Base-by-base conservation (phyloP, 2,888 invertebrate species). In the Pyrochroa serraticornis region DNA sequence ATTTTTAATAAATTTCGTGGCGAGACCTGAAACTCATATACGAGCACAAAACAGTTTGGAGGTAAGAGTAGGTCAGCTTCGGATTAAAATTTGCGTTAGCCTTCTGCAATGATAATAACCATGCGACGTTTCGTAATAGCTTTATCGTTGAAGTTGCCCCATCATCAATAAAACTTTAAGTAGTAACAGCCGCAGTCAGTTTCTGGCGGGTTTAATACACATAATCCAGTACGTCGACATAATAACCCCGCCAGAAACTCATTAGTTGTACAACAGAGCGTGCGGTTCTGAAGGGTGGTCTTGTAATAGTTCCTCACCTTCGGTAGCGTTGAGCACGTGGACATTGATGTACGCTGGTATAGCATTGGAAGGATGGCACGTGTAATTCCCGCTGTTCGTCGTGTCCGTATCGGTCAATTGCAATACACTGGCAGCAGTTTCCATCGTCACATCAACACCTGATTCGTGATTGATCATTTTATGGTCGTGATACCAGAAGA, bases 291-390 rank as follows among this genome's bases (percentile, higher is more conserved):
- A n/a, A n/a, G n/a, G 22, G 22, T 22, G n/a, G 38, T 38, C 22
- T 33, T 53, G 35, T 12, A 6, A 44, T 35, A 35, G 6, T 8
- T 2, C 36, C 57, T 67, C 71, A 79, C 78, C 77, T 70, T 77
- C 77, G n/a, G 76, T 82, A 82, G 87, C 87, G 70, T 87, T 88
- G 39, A 89, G 82, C 30, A 88, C 88, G 71, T 88, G 88, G 14
- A 88, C 87, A 34, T 86, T 83, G 14, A 87, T 86, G 35, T 84
- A 85, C 65, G 87, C 85, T 0, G 87, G 83, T 12, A 83, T 80
- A 3, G 87, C 86, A 39, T 87, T 87, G 5, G 85, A 83, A n/a
- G 88, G 87, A 0, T 84, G 84, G 68, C 89, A 88, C 14, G 88
- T 88, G 77, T 88, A 89, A 77, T 87, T 88, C 2, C 89, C 88